Evolutionary conservation across 2,888 invertebrate species (phyloP).

Genomic region (Sphecodes monilicornis): DNA sequence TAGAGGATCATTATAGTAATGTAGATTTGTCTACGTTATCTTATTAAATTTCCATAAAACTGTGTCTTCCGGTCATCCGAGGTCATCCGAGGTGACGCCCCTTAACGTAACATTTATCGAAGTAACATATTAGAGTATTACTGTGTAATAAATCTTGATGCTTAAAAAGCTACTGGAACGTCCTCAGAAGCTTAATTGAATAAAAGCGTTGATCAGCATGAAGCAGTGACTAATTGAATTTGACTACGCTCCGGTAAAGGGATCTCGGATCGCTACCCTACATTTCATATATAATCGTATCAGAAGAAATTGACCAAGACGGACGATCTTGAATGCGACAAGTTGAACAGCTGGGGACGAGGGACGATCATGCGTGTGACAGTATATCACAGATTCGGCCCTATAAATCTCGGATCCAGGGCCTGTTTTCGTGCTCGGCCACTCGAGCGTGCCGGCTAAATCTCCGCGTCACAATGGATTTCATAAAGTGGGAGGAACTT

Average conservation of each 20-base stretch:
- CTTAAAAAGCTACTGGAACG: neutral
- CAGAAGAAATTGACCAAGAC: constrained; percentile 1
- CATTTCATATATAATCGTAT: constrained; percentile 3
- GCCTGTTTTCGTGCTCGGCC: constrained; percentile 79
- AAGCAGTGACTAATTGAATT: neutral
- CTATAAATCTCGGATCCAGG: constrained; percentile 74
- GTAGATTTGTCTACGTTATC: too few relatives aligned
- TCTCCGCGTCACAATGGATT: constrained; percentile 75
- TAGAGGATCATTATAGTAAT: too few relatives aligned
- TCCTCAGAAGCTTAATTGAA: constrained; percentile 19
- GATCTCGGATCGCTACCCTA: neutral
- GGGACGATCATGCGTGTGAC: constrained; percentile 56
- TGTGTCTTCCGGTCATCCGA: too few relatives aligned
- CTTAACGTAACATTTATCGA: too few relatives aligned
- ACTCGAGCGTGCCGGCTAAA: constrained; percentile 79
- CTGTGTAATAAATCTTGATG: neutral
- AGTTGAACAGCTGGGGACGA: constrained; percentile 38
- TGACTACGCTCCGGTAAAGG: neutral
- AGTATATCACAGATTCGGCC: constrained; percentile 48
- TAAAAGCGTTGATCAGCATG: neutral
- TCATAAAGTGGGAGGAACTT: constrained; percentile 78
- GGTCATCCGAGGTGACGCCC: too few relatives aligned
- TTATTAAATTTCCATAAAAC: too few relatives aligned
- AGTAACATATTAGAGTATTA: too few relatives aligned
- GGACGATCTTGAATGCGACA: constrained; percentile 24